A percentile compares a stretch with the other conserved stretches of the same genome.
Evolutionary conservation across 2,797 vertebrate genomes (phyloP).

Genomic region (Rhinella marina): DNA sequence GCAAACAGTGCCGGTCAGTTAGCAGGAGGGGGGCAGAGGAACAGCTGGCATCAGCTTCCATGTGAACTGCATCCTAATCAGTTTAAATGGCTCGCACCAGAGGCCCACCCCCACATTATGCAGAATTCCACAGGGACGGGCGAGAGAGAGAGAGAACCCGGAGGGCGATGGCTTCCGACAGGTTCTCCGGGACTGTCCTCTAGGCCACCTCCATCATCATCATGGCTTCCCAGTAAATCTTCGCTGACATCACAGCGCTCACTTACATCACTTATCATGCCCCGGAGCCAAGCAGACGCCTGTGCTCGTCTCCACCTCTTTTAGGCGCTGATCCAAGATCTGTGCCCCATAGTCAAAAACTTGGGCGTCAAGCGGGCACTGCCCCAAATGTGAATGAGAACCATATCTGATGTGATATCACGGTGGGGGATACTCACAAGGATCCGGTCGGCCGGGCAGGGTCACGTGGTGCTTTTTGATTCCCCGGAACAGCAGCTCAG

Average conservation of each 20-base stretch:
- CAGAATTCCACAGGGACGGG: slow-evolving; percentile 66
- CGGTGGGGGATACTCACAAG: slow-evolving; percentile 86
- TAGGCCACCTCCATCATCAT: background rate
- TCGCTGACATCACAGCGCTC: slow-evolving; percentile 4
- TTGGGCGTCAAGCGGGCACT: background rate
- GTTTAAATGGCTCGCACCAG: slow-evolving; percentile 74
- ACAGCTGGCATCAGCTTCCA: slow-evolving; percentile 82
- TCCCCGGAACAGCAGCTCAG: slow-evolving; percentile 91
- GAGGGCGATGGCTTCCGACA: background rate
- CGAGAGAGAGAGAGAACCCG: background rate
- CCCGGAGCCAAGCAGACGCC: background rate
- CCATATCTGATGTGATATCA: background rate
- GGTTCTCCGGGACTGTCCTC: slow-evolving; percentile 35
- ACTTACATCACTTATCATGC: slow-evolving; percentile 22
- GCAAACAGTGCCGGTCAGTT: slow-evolving; percentile 74
- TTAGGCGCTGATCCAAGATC: background rate
- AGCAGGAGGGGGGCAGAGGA: slow-evolving; percentile 66
- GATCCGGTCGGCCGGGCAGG: slow-evolving; percentile 83
- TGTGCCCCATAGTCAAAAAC: background rate
- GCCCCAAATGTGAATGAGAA: background rate
- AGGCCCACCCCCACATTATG: slow-evolving; percentile 65
- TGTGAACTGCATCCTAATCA: slow-evolving; percentile 80
- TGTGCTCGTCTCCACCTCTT: background rate
- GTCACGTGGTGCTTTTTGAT: slow-evolving; percentile 89
- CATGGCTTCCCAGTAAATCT: background rate